Conservation (phyloP, 37 sponge, comb jelly and placozoan species). For the Hexactinellida sp. region DNA sequence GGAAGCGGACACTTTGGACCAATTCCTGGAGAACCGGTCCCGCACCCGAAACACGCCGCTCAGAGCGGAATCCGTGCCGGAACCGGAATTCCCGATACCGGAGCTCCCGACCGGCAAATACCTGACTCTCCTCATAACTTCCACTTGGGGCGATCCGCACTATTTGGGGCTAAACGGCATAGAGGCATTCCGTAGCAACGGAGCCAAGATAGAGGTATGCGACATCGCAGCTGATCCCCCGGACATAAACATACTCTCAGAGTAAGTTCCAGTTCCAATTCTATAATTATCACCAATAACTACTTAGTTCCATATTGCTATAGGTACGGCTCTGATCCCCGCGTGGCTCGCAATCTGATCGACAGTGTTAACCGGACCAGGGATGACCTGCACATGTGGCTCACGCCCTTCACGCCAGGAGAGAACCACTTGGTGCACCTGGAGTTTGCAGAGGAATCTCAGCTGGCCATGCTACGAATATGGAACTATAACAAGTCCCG, state of each 20-base stretch:
- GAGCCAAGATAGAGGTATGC: conserved; percentile 30
- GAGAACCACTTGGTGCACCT: conserved; percentile 53
- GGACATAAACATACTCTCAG: conserved; percentile 85
- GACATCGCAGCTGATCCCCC: conserved; percentile 83
- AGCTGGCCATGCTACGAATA: conserved; percentile 73
- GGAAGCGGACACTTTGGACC: neutral
- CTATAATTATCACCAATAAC: too few species aligned
- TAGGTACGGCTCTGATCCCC: conserved; percentile 55
- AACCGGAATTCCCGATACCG: conserved; percentile 39
- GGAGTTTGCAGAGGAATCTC: conserved; percentile 24
- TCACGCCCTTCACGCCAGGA: conserved; percentile 77
- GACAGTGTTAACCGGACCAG: conserved; percentile 81
- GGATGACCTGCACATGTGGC: conserved; percentile 99
- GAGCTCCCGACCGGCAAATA: conserved; percentile 58
- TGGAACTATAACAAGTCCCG: conserved; percentile 99
- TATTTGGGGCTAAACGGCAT: conserved; percentile 91
- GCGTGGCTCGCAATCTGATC: conserved; percentile 71
- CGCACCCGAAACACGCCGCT: neutral
- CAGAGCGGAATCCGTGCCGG: neutral
- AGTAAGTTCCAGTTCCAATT: too few species aligned
- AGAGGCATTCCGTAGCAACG: conserved; percentile 67
- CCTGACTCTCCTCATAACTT: conserved; percentile 48
- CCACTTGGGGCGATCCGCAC: conserved; percentile 92
- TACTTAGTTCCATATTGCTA: too few species aligned
- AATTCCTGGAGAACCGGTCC: neutral